Evolutionary conservation across 2,113 vertebrate genomes (phyloP), one percentile per base, ranked within the genome.

Genomic region (Pandion haliaetus): DNA sequence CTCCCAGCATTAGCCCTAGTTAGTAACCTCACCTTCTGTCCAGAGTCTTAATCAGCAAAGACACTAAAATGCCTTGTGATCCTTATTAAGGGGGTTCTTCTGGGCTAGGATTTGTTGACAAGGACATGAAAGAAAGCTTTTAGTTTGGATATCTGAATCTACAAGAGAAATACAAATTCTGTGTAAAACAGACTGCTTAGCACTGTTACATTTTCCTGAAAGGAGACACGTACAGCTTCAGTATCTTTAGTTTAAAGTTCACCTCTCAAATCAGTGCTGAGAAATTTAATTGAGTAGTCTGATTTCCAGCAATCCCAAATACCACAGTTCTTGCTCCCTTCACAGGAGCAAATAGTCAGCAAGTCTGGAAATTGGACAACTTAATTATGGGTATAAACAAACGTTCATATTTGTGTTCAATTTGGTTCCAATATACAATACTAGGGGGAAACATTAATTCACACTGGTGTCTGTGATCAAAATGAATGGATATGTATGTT

Each of bases 11-110:
- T 74, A 88, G 47, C 58, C 31, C 10, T 69, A 59, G 57, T 74
- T 78, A 71, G 70, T 65, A 87, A 81, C 55, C 65, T 92, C 65
- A 92, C 82, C 79, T 95, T 93, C 95, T 95, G 90, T 88, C 26
- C 52, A 52, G 38, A 29, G 24, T 83, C 72, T 95, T 94, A 96
- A 89, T 76, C 72, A 84, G 57, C 25, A 87, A 88, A 87, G 81
- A 49, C 81, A 82, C 11, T 79, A 57, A 89, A 95, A 40, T 94
- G 69, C n/a, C 47, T 74, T 71, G 29, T 91, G 65, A 95, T 97
- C 86, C 87, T 82, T 82, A 94, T 90, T 97, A 92, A 86, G 67
- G 34, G 36, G 25, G 34, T 45, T 72, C 80, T 92, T 92, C 61
- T 55, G 31, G 31, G 52, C 55, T 84, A 67, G 29, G 34, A 88